Percentiles rank a stretch among this genome's conserved stretches.
Evolutionary conservation across 64 coral and sea anemone genomes (phyloP).

Genomic region (Pocillopora verrucosa): DNA sequence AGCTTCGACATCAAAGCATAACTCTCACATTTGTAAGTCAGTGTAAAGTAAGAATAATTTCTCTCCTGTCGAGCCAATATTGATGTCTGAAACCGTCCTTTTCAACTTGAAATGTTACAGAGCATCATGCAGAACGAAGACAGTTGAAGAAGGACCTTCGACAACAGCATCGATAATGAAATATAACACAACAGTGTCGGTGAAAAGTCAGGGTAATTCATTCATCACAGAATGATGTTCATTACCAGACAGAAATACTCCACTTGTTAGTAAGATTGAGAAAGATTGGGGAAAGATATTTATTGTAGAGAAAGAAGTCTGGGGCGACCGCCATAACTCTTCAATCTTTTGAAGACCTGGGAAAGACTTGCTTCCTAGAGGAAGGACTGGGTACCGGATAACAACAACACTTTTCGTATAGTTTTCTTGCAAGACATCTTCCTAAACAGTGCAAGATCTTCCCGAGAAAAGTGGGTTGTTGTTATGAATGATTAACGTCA

Average conservation of each 20-base stretch:
- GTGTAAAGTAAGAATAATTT: background rate
- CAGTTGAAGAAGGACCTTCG: background rate
- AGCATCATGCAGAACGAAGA: background rate
- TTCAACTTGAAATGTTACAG: background rate
- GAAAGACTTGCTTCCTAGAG: slow-evolving; percentile 75
- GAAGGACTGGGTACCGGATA: slow-evolving; percentile 97
- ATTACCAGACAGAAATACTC: background rate
- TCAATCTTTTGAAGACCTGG: slow-evolving; percentile 84
- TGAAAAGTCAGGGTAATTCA: background rate
- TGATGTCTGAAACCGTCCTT: background rate
- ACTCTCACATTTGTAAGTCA: background rate
- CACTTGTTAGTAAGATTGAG: background rate
- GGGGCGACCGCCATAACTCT: slow-evolving; percentile 76
- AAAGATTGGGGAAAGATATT: slow-evolving; percentile 52
- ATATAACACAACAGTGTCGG: background rate
- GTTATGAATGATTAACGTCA: background rate
- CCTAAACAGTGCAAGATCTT: background rate
- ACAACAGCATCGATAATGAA: background rate
- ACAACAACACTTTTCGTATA: slow-evolving; percentile 50
- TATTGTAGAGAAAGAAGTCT: slow-evolving; percentile 79
- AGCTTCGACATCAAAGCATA: background rate
- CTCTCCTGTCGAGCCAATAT: background rate
- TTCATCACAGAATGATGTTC: background rate
- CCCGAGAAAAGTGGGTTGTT: background rate
- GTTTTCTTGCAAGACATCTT: background rate